Conservation (phyloP, 2,113 vertebrate genomes). For the Pseudorhombus dupliciocellatus region DNA sequence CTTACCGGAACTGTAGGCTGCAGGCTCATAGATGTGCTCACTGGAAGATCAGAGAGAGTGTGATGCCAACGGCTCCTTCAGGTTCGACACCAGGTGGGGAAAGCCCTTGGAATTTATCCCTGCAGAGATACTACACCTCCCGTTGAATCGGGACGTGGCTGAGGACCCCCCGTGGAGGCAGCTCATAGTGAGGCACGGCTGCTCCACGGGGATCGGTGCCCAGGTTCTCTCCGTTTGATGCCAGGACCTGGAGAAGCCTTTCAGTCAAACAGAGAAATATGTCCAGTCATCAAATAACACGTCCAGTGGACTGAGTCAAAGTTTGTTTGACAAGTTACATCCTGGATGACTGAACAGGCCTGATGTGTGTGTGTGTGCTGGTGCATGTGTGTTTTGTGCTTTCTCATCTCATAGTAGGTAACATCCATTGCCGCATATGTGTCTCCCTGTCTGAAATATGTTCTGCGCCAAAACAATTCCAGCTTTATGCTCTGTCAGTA, state of each 20-base stretch:
- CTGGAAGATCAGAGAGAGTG: constrained; percentile 1
- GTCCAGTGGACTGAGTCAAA: constrained; percentile 30
- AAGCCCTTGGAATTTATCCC: constrained; percentile 15
- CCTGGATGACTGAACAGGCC: constrained; percentile 6
- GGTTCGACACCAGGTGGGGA: constrained; percentile 22
- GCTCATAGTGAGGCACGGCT: constrained; percentile 37
- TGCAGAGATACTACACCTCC: constrained; percentile 24
- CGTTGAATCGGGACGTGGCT: constrained; percentile 21
- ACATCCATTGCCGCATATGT: background rate
- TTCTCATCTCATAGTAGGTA: background rate
- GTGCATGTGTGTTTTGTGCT: no score
- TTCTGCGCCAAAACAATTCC: constrained; percentile 8
- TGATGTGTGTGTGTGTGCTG: background rate
- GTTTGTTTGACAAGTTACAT: constrained; percentile 4
- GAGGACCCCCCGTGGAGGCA: constrained; percentile 36
- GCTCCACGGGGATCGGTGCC: constrained; percentile 41
- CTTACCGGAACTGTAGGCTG: background rate
- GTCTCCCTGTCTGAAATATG: background rate
- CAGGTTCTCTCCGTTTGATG: constrained; percentile 54
- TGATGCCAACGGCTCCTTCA: background rate
- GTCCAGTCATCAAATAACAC: background rate
- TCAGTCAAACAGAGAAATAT: constrained; percentile 30
- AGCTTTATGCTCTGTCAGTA: constrained; percentile 41
- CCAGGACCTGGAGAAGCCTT: constrained; percentile 27
- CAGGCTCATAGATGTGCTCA: background rate